Evolutionary conservation across 2,888 invertebrate genomes (phyloP), one percentile per base, ranked within the genome.

Genomic region (Perizoma affinitatum): DNA sequence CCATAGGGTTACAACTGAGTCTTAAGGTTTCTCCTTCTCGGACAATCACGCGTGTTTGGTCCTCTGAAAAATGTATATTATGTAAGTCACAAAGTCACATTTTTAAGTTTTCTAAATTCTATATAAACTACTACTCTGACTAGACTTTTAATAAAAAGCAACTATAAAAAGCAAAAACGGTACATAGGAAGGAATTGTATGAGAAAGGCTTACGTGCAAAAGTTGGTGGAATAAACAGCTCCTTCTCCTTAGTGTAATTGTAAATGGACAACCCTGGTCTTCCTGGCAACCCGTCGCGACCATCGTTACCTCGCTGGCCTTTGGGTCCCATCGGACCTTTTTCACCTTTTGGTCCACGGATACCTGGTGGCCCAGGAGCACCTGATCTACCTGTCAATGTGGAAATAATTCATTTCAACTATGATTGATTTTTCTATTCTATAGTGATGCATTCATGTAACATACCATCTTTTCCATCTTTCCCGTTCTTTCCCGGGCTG

Each of bases 151-250:
- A 2, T 22, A 22, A 2, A 22, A 22, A 22, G 22, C 22, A 22
- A 22, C 22, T 2, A 2, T 22, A 22, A 22, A 22, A 22, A 22
- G 22, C 22, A 2, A 22, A 22, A 22, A 22, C 22, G 22, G 22
- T 22, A 22, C 22, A 22, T 2, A 22, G 22, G 22, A 22, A 22
- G 22, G 22, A 22, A 22, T 22, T 22, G 22, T 22, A 22, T 22
- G 22, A 22, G 22, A 22, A 22, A 48, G 36, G 47, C 86, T 83
- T 65, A 92, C 92, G 83, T 52, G 96, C 95, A 77, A 98, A 97
- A 41, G 96, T 95, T 40, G 98, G 97, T n/a, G 97, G 96, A 74
- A 97, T 95, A 41, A 97, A 94, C 43, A 97, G 89, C 66, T 96
- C 95, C 57, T 94, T 94, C 48, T 94, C 93, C 65, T 94, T 94